Evolutionary conservation across 2,888 invertebrate species (phyloP), one percentile per base, ranked within the genome.

Genomic region (Pristionchus exspectatus): DNA sequence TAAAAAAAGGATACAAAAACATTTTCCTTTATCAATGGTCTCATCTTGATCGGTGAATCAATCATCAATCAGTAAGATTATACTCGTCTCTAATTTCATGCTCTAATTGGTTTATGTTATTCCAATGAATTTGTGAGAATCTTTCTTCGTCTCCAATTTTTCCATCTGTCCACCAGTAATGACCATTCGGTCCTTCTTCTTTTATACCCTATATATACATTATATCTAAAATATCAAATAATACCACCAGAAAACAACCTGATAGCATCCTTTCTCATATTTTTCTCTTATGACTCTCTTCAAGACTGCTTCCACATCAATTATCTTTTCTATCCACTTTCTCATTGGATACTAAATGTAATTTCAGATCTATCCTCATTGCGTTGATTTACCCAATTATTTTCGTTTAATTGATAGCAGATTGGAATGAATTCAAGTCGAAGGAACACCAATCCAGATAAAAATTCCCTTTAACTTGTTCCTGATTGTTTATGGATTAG

Each of bases 381-480:
- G 2, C 2, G 2, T 66, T 27, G 2, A 27, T 27, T 27, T 27
- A 66, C 66, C 66, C 30, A 72, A 30, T 14, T 27, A 30, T 12
- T 16, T 18, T 72, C 30, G 12, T 16, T 33, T 27, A 72, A 9
- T 72, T 72, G 21, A 72, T 72, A 30, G 33, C 69, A 72, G 30
- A 72, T 14, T 16, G 69, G 69, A 33, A 72, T 33, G 4, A 72
- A 30, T 16, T 72, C 33, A 12, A 72, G 30, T 30, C 69, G 69
- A 72, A 72, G 69, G 69, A 72, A 72, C 4, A 72, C 69, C 69
- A 72, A 72, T 16, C 30, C 69, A 33, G 69, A 72, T 10, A 72
- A 21, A 12, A 72, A 3, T 30, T 33, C 69, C 33, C 69, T 72
- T 72, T 16, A 72, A 66, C 14, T n/a, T 1, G 4, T 30, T 14